phyloP scores from a whole-genome alignment of 1,140 invertebrate species.

The Tetramorium parvispinum region DNA sequence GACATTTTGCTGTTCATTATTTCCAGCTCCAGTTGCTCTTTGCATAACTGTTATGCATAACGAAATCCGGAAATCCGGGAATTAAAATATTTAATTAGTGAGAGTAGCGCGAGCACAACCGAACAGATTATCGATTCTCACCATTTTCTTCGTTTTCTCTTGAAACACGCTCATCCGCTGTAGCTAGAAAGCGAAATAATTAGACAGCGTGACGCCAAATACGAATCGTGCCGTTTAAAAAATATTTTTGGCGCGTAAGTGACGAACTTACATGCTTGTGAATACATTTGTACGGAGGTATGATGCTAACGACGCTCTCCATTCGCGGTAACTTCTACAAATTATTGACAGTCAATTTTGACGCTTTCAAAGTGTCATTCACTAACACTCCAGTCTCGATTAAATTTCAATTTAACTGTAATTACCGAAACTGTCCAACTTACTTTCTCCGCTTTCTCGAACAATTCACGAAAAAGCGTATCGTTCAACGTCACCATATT shows the following conservation, averaged over 20 bases:
- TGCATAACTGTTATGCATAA: conserved; percentile 76
- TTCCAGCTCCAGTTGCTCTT: conserved; percentile 82
- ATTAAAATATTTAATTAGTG: conserved; percentile 42
- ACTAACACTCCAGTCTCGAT: conserved; percentile 21
- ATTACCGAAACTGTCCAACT: conserved; percentile 17
- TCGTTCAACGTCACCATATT: conserved; percentile 63
- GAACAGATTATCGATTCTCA: conserved; percentile 65
- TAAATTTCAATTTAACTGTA: conserved; percentile 19
- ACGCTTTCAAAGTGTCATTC: conserved; percentile 27
- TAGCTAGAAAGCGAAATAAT: conserved; percentile 79
- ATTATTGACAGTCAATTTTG: conserved; percentile 49
- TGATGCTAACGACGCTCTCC: conserved; percentile 80
- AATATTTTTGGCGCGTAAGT: not conserved
- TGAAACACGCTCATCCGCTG: conserved; percentile 80
- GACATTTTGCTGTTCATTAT: conserved; percentile 81
- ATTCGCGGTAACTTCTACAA: conserved; percentile 81
- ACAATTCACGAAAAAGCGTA: conserved; percentile 70
- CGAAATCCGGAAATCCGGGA: conserved; percentile 50
- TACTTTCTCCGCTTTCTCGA: conserved; percentile 77
- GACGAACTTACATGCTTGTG: conserved; percentile 83
- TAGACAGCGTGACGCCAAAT: conserved; percentile 23
- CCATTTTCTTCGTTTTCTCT: conserved; percentile 81
- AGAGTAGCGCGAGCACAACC: too few relatives aligned
- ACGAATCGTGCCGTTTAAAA: not conserved
- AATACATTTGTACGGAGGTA: conserved; percentile 82